phyloP scores from a whole-genome alignment of 2,113 vertebrate genomes.

The Ramphastos sulfuratus region DNA sequence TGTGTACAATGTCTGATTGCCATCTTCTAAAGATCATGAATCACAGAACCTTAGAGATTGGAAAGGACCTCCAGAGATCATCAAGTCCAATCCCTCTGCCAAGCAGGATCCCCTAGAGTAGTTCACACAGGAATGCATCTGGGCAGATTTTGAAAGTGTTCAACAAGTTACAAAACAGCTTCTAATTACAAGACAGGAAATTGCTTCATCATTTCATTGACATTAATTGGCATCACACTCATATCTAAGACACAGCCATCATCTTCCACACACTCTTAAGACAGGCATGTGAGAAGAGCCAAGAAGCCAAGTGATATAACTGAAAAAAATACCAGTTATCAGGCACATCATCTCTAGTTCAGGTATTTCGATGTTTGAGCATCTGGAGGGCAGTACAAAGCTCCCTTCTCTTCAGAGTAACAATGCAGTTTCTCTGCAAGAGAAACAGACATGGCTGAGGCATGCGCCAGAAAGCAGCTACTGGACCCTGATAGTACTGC shows the following conservation, averaged over 20 bases:
- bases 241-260: background rate
- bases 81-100: too few species aligned
- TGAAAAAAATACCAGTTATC: background rate
- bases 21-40: background rate
- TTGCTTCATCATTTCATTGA: background rate
- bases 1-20: background rate
- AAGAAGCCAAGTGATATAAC: background rate
- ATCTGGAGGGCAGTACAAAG: background rate
- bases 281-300: background rate
- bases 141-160: background rate
- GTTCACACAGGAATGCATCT: too few species aligned
- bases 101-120: too few species aligned
- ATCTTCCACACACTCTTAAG: background rate
- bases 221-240: background rate
- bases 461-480: background rate
- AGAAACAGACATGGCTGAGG: fast-evolving
- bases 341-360: background rate
- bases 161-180: background rate
- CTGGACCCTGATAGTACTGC: background rate
- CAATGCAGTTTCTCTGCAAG: background rate
- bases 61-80: too few species aligned
- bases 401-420: background rate
- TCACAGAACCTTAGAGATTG: too few species aligned
- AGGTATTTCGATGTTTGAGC: background rate
- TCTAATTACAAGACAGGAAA: background rate